Evolutionary conservation across 92 coral and sea anemone genomes (phyloP).

Genomic region (Metridium senile): DNA sequence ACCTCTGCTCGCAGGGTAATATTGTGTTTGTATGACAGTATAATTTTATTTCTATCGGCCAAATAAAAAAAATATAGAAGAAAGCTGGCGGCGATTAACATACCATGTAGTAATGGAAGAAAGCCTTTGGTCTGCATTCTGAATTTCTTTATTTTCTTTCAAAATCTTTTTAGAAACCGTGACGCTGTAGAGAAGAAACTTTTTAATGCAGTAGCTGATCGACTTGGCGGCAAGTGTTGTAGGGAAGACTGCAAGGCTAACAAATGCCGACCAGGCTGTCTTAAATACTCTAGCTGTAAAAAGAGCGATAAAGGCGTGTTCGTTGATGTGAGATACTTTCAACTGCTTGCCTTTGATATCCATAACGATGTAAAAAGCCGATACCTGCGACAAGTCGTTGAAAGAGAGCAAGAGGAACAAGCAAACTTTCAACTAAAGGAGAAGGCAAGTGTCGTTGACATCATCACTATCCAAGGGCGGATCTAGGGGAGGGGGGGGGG

Average conservation of each 20-base stretch:
- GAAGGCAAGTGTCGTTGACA: constrained; percentile 77
- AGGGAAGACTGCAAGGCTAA: constrained; percentile 51
- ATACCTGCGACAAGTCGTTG: constrained; percentile 80
- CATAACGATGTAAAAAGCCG: constrained; percentile 75
- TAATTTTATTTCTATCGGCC: no score
- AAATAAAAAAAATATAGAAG: no score
- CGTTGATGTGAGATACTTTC: constrained; percentile 86
- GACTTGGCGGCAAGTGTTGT: constrained; percentile 64
- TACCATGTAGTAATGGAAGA: no score
- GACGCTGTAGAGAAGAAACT: constrained; percentile 48
- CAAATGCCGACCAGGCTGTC: constrained; percentile 58
- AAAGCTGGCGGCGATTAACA: no score
- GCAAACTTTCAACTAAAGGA: constrained; percentile 73
- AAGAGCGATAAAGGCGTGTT: constrained; percentile 76
- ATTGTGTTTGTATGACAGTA: no score
- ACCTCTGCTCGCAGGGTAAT: no score
- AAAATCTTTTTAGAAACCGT: constrained; percentile 69
- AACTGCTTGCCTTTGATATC: constrained; percentile 77
- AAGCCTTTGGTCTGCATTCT: no score
- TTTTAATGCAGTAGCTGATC: constrained; percentile 48
- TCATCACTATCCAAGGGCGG: no score
- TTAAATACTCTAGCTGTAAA: constrained; percentile 52
- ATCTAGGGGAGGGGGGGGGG: no score
- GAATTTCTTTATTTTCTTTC: no score
- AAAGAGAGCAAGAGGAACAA: constrained; percentile 82